Evolutionary conservation across 2,888 invertebrate species (phyloP).

Genomic region (Andrena bucephala): DNA sequence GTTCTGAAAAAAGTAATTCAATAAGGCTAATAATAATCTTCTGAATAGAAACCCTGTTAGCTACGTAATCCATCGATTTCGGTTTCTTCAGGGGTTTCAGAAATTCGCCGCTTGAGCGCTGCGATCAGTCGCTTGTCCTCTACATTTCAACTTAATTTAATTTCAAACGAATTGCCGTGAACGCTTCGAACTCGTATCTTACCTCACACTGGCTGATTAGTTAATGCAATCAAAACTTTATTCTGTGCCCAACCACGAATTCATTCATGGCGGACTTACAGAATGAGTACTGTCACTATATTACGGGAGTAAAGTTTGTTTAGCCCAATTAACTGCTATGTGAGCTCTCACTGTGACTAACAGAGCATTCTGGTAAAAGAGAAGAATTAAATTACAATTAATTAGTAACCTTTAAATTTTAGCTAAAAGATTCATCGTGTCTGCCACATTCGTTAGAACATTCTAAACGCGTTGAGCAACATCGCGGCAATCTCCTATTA

Average conservation of each 20-base stretch:
- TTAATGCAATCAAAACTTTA: constrained; percentile 6
- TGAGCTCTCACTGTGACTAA: not conserved
- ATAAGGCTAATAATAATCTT: not conserved
- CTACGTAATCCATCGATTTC: not conserved
- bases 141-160: constrained; percentile 1
- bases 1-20: not conserved
- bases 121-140: not conserved
- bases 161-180: constrained; percentile 16
- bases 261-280: not conserved
- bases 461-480: not conserved
- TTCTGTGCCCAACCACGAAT: not conserved
- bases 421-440: not conserved
- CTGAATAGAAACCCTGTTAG: not conserved
- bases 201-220: constrained; percentile 14
- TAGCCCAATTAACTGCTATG: too few relatives aligned
- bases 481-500: constrained; percentile 3
- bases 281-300: not conserved
- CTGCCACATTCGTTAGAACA: not conserved
- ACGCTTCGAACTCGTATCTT: constrained; percentile 21
- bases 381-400: too few relatives aligned
- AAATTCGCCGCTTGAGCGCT: not conserved
- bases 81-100: not conserved
- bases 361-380: too few relatives aligned
- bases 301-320: not conserved
- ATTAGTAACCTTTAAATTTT: not conserved